phyloP scores from a whole-genome alignment of 2,113 vertebrate species.

The Limanda limanda region DNA sequence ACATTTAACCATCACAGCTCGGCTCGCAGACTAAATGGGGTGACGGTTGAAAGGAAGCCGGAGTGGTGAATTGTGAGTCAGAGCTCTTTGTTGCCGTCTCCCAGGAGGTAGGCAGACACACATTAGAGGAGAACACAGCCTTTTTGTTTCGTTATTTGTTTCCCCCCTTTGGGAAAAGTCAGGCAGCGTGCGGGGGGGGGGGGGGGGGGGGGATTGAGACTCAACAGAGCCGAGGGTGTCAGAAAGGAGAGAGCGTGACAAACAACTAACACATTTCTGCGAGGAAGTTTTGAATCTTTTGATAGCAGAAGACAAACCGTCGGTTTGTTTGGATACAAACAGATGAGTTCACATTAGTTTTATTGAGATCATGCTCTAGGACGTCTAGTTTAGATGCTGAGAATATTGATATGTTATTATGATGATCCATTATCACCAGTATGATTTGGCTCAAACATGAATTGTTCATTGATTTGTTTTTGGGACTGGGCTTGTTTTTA shows the following conservation, averaged over 20 bases:
- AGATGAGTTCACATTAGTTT: not conserved
- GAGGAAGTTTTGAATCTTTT: constrained; percentile 1
- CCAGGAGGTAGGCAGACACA: constrained; percentile 51
- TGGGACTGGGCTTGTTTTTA: too few species aligned
- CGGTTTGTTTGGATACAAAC: constrained; percentile 8
- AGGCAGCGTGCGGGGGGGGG: constrained; percentile 25
- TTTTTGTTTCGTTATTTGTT: constrained; percentile 48
- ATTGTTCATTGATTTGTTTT: too few species aligned
- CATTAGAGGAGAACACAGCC: constrained; percentile 43
- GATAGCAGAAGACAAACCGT: not conserved
- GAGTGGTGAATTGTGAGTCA: constrained; percentile 49
- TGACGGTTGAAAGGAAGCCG: constrained; percentile 58
- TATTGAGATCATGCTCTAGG: not conserved
- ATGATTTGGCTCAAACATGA: too few species aligned
- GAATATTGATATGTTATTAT: too few species aligned
- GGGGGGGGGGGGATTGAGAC: constrained; percentile 37
- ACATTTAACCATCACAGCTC: constrained; percentile 44
- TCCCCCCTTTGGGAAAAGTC: constrained; percentile 17
- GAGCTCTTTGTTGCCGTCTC: constrained; percentile 57
- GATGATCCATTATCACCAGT: too few species aligned
- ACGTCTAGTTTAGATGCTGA: too few species aligned
- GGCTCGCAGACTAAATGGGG: constrained; percentile 42
- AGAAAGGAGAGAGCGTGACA: constrained; percentile 32
- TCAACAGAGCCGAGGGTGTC: constrained; percentile 48
- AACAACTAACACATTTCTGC: constrained; percentile 22